These are phyloP conservation scores for Sphaeramia orbicularis DNA, from an alignment of 2,797 vertebrate species.

Conservation along the genomic window DNA sequence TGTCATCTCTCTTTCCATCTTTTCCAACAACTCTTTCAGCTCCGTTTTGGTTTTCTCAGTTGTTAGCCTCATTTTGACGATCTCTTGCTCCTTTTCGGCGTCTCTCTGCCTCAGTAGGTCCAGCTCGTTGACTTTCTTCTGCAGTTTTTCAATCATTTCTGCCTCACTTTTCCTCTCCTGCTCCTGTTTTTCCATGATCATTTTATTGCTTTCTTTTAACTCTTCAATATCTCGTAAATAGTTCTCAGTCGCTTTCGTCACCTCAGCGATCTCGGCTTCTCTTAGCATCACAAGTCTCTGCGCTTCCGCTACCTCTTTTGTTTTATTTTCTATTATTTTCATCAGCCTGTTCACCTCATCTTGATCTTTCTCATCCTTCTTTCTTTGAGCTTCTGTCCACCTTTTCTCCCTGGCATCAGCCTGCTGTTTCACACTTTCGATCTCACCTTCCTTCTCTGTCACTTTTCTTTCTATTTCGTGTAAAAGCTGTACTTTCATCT, in stretches of 20 bases:
- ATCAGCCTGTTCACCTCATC: constrained; percentile 45
- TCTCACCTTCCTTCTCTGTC: constrained; percentile 53
- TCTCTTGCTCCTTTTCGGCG: constrained; percentile 56
- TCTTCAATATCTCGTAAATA: constrained; percentile 55
- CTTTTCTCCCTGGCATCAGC: constrained; percentile 33
- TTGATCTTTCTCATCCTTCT: constrained; percentile 35
- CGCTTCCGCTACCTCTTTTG: constrained; percentile 3
- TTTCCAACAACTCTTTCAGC: constrained; percentile 60
- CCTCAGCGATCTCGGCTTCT: constrained; percentile 32
- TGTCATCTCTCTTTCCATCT: constrained; percentile 74
- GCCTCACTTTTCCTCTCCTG: constrained; percentile 40
- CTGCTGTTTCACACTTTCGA: constrained; percentile 37
- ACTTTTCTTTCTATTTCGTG: constrained; percentile 37
- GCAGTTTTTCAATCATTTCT: constrained; percentile 53
- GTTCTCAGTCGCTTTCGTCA: constrained; percentile 23
- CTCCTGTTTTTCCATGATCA: constrained; percentile 46
- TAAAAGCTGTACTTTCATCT: constrained; percentile 41
- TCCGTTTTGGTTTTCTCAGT: constrained; percentile 73
- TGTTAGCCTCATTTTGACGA: constrained; percentile 51
- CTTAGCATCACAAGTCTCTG: constrained; percentile 25
- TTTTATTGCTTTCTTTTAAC: constrained; percentile 49
- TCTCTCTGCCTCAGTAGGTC: constrained; percentile 40
- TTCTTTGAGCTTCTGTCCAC: constrained; percentile 63
- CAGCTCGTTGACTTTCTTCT: constrained; percentile 62
- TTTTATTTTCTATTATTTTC: constrained; percentile 40